Evolutionary conservation across 2,797 vertebrate genomes (phyloP).

Genomic region (Microctenopoma stevenorrisi): DNA sequence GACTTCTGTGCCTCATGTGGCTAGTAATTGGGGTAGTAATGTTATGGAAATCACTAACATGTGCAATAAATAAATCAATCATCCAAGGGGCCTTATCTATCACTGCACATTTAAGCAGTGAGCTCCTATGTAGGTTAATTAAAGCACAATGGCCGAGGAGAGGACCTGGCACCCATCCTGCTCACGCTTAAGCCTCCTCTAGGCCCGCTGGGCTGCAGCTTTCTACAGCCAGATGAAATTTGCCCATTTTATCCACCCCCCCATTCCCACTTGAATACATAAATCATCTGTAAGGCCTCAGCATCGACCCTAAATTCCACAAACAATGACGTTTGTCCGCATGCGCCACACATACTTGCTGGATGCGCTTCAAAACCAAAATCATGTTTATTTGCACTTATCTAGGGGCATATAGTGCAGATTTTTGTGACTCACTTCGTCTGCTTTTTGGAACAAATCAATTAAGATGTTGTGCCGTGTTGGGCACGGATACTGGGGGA

Average conservation of each 20-base stretch:
- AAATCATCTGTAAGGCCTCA: conserved; percentile 78
- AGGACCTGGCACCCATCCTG: conserved; percentile 84
- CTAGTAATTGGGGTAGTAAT: conserved; percentile 73
- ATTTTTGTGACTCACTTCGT: conserved; percentile 69
- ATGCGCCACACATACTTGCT: conserved; percentile 75
- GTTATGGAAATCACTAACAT: conserved; percentile 82
- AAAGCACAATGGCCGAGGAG: conserved; percentile 84
- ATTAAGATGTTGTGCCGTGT: conserved; percentile 72
- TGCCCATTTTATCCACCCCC: conserved; percentile 74
- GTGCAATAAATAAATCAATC: conserved; percentile 85
- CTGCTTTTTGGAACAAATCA: conserved; percentile 77
- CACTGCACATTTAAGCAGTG: conserved; percentile 84
- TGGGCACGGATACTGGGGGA: conserved; percentile 59
- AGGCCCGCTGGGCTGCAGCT: conserved; percentile 81
- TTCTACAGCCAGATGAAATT: conserved; percentile 81
- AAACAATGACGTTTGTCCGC: conserved; percentile 78
- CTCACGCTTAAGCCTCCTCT: conserved; percentile 81
- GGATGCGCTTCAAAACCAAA: conserved; percentile 74
- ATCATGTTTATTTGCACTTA: conserved; percentile 67
- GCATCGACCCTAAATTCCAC: conserved; percentile 77
- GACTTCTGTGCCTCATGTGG: conserved; percentile 70
- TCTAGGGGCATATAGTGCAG: conserved; percentile 68
- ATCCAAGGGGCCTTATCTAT: conserved; percentile 85
- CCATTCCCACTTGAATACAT: conserved; percentile 81
- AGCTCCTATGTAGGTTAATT: conserved; percentile 86